phyloP scores from a whole-genome alignment of 2,113 vertebrate genomes.

The Entomyzon cyanotis region DNA sequence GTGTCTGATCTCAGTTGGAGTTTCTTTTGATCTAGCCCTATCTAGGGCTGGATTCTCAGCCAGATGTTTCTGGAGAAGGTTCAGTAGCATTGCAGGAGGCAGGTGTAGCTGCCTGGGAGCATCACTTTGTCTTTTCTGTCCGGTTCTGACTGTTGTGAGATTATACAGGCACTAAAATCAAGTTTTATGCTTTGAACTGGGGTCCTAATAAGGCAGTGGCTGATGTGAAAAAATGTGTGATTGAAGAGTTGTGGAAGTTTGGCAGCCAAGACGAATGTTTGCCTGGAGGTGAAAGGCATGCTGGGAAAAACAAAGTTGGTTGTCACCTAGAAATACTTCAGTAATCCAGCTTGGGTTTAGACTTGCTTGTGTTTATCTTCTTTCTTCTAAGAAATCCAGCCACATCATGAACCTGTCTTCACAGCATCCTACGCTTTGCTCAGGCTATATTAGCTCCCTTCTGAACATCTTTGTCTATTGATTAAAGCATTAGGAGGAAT shows the following conservation, averaged over 20 bases:
- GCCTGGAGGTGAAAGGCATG: fast-evolving
- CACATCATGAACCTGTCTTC: not conserved
- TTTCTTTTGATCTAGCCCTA: not conserved
- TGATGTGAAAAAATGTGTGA: not conserved
- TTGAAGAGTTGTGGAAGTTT: not conserved
- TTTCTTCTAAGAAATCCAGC: not conserved
- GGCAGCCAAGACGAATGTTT: not conserved
- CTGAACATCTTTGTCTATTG: not conserved
- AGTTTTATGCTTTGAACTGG: not conserved
- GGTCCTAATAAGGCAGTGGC: not conserved
- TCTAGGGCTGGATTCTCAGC: not conserved
- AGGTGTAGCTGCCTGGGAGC: fast-evolving
- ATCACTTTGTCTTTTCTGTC: not conserved
- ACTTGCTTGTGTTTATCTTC: not conserved
- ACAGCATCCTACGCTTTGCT: not conserved
- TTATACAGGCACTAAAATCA: not conserved
- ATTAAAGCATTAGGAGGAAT: not conserved
- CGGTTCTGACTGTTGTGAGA: not conserved
- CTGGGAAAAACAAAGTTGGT: not conserved
- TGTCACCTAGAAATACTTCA: not conserved
- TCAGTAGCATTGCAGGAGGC: not conserved
- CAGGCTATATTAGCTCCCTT: not conserved
- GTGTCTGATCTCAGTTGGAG: not conserved
- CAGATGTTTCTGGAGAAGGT: not conserved
- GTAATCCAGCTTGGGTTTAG: not conserved